Evolutionary conservation across 2,113 vertebrate genomes (phyloP).

Genomic region (Dipodomys ordii): DNA sequence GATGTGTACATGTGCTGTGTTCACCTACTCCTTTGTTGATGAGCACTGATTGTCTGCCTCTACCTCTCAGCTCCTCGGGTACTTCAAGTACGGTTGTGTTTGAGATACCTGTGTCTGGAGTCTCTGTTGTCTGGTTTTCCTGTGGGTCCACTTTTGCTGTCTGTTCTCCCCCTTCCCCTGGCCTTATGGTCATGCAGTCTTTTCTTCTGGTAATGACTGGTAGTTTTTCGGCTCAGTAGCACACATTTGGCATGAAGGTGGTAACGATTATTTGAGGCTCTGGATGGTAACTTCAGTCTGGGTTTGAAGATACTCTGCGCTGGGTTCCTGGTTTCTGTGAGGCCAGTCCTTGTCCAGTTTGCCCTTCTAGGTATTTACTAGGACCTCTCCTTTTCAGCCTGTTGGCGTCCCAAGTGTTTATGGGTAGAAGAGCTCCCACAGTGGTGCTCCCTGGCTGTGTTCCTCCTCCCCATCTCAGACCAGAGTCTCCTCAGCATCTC

Average conservation of each 20-base stretch:
- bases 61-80: rapidly evolving
- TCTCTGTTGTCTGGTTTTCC: not conserved
- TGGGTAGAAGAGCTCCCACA: not conserved
- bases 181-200: not conserved
- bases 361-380: too few relatives aligned
- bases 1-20: rapidly evolving
- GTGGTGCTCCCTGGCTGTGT: not conserved
- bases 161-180: not conserved
- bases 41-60: too few relatives aligned
- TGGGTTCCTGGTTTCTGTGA: not conserved
- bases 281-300: too few relatives aligned
- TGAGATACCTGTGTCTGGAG: rapidly evolving
- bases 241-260: rapidly evolving
- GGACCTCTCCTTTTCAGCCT: not conserved
- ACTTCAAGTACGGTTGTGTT: too few relatives aligned
- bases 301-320: not conserved
- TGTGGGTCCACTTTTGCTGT: rapidly evolving
- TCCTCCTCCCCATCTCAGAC: too few relatives aligned
- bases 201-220: too few relatives aligned
- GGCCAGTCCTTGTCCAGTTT: not conserved
- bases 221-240: not conserved
- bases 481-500: not conserved
- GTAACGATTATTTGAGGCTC: not conserved
- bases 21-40: rapidly evolving
- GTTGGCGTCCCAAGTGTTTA: not conserved